Conservation (phyloP, 2,113 vertebrate species). For the Bubo scandiacus region DNA sequence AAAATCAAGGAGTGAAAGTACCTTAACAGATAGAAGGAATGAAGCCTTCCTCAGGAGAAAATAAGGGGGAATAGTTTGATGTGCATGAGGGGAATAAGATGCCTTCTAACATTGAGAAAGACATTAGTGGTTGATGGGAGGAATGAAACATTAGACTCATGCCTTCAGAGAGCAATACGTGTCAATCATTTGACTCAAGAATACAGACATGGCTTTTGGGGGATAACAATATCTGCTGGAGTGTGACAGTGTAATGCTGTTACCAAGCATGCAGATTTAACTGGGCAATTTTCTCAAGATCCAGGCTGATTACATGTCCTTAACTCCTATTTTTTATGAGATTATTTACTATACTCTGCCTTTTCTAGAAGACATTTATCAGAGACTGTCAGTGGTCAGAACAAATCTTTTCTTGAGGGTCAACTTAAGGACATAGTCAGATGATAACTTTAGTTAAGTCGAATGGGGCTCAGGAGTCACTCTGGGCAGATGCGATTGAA, state of each 20-base stretch:
- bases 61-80: neutral
- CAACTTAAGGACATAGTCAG: neutral
- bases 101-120: neutral
- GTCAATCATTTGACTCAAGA: neutral
- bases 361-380: neutral
- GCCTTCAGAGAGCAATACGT: neutral
- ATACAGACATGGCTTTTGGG: neutral
- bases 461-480: neutral
- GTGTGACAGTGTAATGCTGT: neutral
- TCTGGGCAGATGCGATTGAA: neutral
- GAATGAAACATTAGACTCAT: neutral
- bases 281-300: neutral
- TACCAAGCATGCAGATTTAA: neutral
- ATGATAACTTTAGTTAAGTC: neutral
- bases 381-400: neutral
- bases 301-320: neutral
- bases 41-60: neutral
- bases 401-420: neutral
- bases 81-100: neutral
- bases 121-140: neutral
- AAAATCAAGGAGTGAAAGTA: neutral
- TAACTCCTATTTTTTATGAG: neutral
- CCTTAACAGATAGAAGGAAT: neutral
- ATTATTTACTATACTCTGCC: neutral
- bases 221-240: neutral